These are phyloP conservation scores for Chaetodon trifascialis DNA, from an alignment of 2,113 vertebrate species.

Conservation along the genomic window DNA sequence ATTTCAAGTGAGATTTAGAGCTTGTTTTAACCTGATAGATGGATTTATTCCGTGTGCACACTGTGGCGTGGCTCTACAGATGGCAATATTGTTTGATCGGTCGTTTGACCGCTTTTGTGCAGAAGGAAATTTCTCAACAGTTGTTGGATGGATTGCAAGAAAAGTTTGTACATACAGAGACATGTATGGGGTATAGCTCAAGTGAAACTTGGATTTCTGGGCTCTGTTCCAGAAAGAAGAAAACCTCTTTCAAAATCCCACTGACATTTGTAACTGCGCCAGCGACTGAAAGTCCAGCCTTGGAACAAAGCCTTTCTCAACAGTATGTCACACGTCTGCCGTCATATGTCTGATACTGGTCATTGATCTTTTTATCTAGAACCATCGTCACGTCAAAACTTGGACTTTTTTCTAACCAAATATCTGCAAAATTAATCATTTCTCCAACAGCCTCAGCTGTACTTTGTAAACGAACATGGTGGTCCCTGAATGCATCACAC, in stretches of 20 bases:
- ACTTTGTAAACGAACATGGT: no score
- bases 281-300: no score
- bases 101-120: background rate
- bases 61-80: background rate
- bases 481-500: no score
- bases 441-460: background rate
- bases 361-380: background rate
- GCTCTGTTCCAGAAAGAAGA: no score
- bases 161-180: background rate
- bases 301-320: background rate
- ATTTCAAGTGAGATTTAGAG: background rate
- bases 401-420: background rate
- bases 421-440: background rate
- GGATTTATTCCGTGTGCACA: background rate
- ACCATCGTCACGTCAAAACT: background rate
- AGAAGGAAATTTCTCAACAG: background rate
- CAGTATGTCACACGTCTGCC: no score
- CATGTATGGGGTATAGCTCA: no score
- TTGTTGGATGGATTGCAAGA: background rate
- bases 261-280: no score
- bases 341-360: background rate
- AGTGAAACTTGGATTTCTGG: no score
- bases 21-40: background rate
- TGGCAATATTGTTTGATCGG: background rate
- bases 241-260: no score